Percentiles rank a stretch among this genome's conserved stretches.
Conservation (phyloP, 1,140 invertebrate genomes). For the Polypedilum pembai region DNA sequence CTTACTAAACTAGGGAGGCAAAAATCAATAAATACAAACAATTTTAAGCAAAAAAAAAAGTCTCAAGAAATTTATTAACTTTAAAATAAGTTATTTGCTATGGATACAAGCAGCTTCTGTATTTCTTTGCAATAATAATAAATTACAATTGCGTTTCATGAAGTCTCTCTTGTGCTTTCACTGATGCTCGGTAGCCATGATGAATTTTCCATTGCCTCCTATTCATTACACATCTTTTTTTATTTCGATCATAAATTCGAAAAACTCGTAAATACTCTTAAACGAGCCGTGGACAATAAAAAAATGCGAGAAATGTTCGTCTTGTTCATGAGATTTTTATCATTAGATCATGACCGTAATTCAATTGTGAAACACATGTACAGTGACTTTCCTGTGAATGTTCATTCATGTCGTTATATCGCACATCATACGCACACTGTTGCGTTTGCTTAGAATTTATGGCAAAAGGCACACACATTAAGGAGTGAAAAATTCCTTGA, state of each 20-base stretch:
- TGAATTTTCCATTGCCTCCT: background rate
- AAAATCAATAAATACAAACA: no score
- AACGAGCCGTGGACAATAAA: constrained; percentile 10
- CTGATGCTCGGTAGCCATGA: background rate
- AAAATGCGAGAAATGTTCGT: background rate
- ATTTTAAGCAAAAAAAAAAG: no score
- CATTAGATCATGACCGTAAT: background rate
- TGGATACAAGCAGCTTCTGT: no score
- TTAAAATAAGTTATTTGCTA: no score
- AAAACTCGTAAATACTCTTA: background rate
- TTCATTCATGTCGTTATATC: no score
- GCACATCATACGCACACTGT: no score
- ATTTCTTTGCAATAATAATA: background rate
- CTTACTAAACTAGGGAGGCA: no score
- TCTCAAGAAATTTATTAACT: no score
- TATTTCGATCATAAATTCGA: constrained; percentile 13
- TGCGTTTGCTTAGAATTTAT: no score
- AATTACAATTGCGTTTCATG: constrained; percentile 15
- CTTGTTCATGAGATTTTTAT: background rate
- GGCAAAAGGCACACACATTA: no score
- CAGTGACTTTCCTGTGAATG: background rate
- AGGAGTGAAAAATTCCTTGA: no score
- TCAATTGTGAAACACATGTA: constrained; percentile 13
- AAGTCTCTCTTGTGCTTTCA: background rate
- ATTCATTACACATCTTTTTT: constrained; percentile 6